Base-by-base conservation (phyloP, 2,888 invertebrate species). In the Azorinus chamasolen region DNA sequence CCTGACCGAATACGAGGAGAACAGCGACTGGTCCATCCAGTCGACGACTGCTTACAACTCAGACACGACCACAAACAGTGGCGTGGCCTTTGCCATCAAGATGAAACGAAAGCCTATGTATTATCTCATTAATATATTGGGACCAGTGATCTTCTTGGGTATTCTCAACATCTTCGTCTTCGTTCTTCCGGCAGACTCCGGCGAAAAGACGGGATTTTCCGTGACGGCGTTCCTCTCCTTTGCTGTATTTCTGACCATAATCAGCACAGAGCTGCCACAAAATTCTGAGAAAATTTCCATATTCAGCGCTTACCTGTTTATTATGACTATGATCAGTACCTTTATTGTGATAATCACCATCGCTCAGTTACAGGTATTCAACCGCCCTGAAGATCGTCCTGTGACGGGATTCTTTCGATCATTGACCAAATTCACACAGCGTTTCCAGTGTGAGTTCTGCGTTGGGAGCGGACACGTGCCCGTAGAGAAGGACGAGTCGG, bases 161-260 rank as follows among this genome's bases (percentile, higher is more conserved):
- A 22, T 84, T 10, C 68, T 85, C 22, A 78, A 81, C 41, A 63
- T 76, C 5, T 74, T 83, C 32, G 77, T 81, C 6, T 85, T 84
- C 53, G 66, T 83, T 5, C 55, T 85, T 22, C 85, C 85, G 25
- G 80, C 64, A 5, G 57, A 64, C 10, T 73, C 83, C 5, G 84
- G 85, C 2, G 85, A 85, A 53, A 83, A 81, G 27, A 73, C 75
- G 2, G 82, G 79, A 1, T 85, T 74, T 37, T 63, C 78, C 0
- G 81, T 85, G 10, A 84, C 81, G 1, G 79, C 81, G 10, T 84
- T 80, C 32, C 57, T 85, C n/a, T 62, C 85, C 6, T 81, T 85
- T 43, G 79, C 81, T 2, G 81, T 85, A 0, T 85, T 85, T 24
- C 46, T 85, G n/a, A 84, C 85, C 1, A 84, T 85, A 18, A 79